phyloP scores from a whole-genome alignment of 2,113 vertebrate genomes.

The Sitta europaea region DNA sequence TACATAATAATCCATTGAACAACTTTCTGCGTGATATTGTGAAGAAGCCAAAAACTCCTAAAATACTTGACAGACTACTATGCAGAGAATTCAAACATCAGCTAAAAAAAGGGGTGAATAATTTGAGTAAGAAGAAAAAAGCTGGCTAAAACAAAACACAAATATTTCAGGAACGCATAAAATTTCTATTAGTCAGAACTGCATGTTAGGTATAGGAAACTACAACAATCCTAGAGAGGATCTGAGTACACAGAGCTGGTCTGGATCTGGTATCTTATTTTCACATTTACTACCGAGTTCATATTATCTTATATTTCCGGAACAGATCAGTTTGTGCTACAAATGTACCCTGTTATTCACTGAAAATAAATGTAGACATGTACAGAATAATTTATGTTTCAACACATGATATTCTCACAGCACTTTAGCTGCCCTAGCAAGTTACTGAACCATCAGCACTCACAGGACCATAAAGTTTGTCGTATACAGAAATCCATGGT shows the following conservation, averaged over 20 bases:
- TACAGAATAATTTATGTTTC: neutral
- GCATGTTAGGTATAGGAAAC: neutral
- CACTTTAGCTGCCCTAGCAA: neutral
- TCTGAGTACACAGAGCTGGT: neutral
- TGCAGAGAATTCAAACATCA: neutral
- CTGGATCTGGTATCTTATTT: neutral
- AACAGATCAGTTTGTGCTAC: neutral
- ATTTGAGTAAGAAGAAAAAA: neutral
- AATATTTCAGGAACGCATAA: neutral
- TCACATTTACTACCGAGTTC: neutral
- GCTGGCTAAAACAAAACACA: accelerated
- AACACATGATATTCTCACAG: neutral
- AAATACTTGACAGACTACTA: neutral
- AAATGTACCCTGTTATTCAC: neutral
- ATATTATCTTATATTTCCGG: neutral
- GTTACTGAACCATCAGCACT: neutral
- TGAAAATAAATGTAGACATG: neutral
- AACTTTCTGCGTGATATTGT: neutral
- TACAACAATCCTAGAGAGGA: neutral
- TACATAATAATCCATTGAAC: neutral
- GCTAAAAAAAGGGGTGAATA: neutral
- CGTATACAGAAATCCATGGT: neutral
- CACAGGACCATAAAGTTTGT: neutral
- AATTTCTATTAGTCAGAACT: neutral
- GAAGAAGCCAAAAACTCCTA: neutral